Percentiles rank a stretch among this genome's conserved stretches.
Evolutionary conservation across 2,113 vertebrate genomes (phyloP).

Genomic region (Pimephales promelas): DNA sequence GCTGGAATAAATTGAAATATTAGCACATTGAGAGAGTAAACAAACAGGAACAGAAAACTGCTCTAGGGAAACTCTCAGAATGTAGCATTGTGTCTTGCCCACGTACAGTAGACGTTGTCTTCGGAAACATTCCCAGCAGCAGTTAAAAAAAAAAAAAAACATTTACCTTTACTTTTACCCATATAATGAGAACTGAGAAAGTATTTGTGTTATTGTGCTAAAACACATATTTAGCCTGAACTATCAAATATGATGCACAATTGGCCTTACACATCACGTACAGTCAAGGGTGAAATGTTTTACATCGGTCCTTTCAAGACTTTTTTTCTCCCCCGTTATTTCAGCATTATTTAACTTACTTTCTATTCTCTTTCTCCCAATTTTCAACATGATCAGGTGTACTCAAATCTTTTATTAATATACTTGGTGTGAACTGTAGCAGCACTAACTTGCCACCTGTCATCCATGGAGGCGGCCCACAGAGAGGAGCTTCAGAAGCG

Average conservation of each 20-base stretch:
- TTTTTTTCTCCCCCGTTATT: not conserved
- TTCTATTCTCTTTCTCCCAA: not conserved
- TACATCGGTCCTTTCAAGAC: not conserved
- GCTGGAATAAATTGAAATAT: not conserved
- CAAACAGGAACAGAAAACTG: not conserved
- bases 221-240: not conserved
- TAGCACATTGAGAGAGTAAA: constrained; percentile 4
- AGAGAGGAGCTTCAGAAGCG: constrained; percentile 14
- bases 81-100: not conserved
- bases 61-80: constrained; percentile 16
- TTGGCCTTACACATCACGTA: not conserved
- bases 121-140: constrained; percentile 19
- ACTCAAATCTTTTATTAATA: constrained; percentile 19
- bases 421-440: constrained; percentile 3
- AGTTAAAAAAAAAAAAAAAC: constrained; percentile 9
- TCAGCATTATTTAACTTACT: not conserved
- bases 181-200: not conserved
- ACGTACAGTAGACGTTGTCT: not conserved
- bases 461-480: constrained; percentile 23
- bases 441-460: constrained; percentile 31
- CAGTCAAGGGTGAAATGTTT: not conserved
- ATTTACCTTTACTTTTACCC: too few species aligned
- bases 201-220: not conserved
- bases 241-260: not conserved
- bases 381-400: constrained; percentile 1